Evolutionary conservation across 2,113 vertebrate species (phyloP), one percentile per base, ranked within the genome.

Genomic region (Rhizomys pruinosus): DNA sequence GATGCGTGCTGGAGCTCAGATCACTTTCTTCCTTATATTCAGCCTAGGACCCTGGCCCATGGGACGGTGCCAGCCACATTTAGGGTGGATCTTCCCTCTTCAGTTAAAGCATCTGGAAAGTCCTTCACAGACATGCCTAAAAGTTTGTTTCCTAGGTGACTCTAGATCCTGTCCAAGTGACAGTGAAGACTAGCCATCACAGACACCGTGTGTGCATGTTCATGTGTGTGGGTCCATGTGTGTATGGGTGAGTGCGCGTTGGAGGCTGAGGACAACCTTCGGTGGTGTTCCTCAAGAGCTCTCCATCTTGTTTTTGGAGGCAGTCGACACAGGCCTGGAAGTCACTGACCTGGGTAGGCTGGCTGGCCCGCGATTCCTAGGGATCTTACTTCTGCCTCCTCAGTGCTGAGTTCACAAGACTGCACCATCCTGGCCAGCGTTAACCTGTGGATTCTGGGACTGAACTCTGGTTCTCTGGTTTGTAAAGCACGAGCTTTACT

Each of bases 171-270:
- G n/a, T 61, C 15, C 27, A 19, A 29, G 27, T 61, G 57, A 80
- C 78, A 61, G 34, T 61, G n/a, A 57, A 39, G 17, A 11, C 42
- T 22, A 64, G 12, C 5, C 80, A 47, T 34, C 29, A 64, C 29
- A 63, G 10, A 11, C 13, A 7, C 42, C 42, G 47, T 25, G 4
- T 6, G 2, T 22, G 27, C 9, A 16, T 1, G 7, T 2, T 27
- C 7, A 7, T 32, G 16, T 34, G 29, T 76, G 42, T 76, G 73
- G 32, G 44, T n/a, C n/a, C n/a, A n/a, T n/a, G n/a, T n/a, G n/a
- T n/a, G 47, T 52, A 11, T 52, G 47, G 6, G 47, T 52, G 47
- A 7, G 47, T 17, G 13, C 61, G 57, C 39, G 47, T 52, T 7
- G 37, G 3, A 81, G 59, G 25, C 59, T 8, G 37, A 42, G 37